Percentiles rank a stretch among this genome's conserved stretches.
Evolutionary conservation across 2,888 invertebrate genomes (phyloP).

Genomic region (Vanessa cardui): DNA sequence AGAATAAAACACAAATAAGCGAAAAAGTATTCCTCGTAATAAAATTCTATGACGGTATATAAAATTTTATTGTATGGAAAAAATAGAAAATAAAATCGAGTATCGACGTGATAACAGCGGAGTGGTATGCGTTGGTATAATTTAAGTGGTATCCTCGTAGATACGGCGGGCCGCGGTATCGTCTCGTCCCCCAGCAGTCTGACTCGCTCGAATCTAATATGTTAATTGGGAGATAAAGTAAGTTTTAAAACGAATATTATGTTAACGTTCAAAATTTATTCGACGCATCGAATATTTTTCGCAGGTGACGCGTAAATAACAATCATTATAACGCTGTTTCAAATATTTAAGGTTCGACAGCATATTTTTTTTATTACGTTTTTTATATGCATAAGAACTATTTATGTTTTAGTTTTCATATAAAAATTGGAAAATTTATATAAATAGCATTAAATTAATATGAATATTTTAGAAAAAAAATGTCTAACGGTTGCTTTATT

Average conservation of each 20-base stretch:
- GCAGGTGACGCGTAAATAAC: constrained; percentile 39
- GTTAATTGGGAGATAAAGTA: constrained; percentile 73
- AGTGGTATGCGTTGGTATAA: constrained; percentile 17
- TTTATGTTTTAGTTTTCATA: constrained; percentile 13
- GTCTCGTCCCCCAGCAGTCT: constrained; percentile 72
- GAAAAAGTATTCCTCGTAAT: background rate
- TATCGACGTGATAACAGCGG: constrained; percentile 39
- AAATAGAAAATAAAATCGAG: constrained; percentile 44
- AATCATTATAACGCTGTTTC: constrained; percentile 31
- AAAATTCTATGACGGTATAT: constrained; percentile 18
- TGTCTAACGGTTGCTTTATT: background rate
- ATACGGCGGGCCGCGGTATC: constrained; percentile 35
- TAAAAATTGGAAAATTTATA: no score
- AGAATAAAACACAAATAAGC: background rate
- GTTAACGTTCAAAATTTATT: constrained; percentile 61
- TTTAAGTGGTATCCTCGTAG: constrained; percentile 36
- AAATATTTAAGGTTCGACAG: constrained; percentile 18
- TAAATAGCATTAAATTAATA: no score
- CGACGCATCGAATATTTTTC: constrained; percentile 55
- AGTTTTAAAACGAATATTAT: constrained; percentile 66
- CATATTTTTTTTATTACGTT: constrained; percentile 5
- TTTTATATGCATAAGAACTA: background rate
- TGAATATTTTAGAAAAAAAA: no score
- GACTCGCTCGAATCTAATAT: constrained; percentile 61
- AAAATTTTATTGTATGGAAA: constrained; percentile 36